Percentiles rank a stretch among this genome's conserved stretches.
Evolutionary conservation across 2,888 invertebrate species (phyloP).

Genomic region (Melikaiella ostensackeni): DNA sequence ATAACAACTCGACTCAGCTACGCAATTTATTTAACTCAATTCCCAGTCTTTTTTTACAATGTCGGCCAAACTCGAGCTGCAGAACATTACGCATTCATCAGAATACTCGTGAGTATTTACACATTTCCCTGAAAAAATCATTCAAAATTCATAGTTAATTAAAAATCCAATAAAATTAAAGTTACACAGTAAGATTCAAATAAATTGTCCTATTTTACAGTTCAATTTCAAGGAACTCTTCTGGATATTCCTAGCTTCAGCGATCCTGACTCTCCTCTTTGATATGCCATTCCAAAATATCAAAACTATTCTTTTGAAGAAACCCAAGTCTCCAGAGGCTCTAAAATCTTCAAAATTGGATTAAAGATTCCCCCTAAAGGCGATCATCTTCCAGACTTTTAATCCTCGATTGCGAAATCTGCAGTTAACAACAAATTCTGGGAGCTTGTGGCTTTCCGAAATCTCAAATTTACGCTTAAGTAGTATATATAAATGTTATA

Average conservation of each 20-base stretch:
- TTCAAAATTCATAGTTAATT: neutral
- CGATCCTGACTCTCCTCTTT: constrained; percentile 81
- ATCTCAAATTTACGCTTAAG: constrained; percentile 22
- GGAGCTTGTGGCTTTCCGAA: neutral
- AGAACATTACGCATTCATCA: constrained; percentile 80
- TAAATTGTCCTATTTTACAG: constrained; percentile 74
- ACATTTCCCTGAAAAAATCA: neutral
- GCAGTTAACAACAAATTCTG: no score
- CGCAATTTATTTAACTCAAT: constrained; percentile 84
- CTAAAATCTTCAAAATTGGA: constrained; percentile 58
- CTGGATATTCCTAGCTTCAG: constrained; percentile 80
- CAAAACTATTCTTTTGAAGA: constrained; percentile 79
- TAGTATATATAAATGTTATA: constrained; percentile 3
- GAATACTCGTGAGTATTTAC: constrained; percentile 78
- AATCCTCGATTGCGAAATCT: no score
- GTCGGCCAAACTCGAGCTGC: constrained; percentile 81
- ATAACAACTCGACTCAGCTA: constrained; percentile 85
- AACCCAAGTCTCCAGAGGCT: constrained; percentile 43
- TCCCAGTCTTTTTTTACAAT: constrained; percentile 85
- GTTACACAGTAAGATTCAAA: neutral
- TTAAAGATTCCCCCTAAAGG: constrained; percentile 42
- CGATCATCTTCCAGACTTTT: neutral
- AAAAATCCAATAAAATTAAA: neutral
- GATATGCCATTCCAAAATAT: constrained; percentile 85
- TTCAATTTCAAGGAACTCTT: constrained; percentile 81